phyloP scores from a whole-genome alignment of 2,113 vertebrate species.

The Pipa parva region DNA sequence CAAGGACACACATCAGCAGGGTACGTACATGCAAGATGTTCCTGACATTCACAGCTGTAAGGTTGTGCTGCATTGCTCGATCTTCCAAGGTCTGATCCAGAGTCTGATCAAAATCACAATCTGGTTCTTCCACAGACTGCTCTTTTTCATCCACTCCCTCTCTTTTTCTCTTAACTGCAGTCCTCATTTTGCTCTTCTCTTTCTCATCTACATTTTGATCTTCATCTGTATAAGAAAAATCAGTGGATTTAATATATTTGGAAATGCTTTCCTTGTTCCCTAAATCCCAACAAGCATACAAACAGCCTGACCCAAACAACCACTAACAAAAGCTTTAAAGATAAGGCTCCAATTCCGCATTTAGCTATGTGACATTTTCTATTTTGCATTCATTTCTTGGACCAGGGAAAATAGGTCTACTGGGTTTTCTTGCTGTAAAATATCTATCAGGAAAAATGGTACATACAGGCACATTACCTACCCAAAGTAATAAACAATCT shows the following conservation, averaged over 20 bases:
- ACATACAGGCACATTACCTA: slow-evolving; percentile 37
- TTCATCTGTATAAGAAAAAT: slow-evolving; percentile 51
- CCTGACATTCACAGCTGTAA: slow-evolving; percentile 82
- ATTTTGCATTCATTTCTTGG: no score
- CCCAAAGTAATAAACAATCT: slow-evolving; percentile 60
- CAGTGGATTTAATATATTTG: not conserved
- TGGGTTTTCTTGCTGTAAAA: no score
- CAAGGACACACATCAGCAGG: no score
- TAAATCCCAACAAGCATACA: not conserved
- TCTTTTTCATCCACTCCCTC: slow-evolving; percentile 49
- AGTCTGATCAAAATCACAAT: slow-evolving; percentile 75
- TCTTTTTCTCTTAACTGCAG: slow-evolving; percentile 57
- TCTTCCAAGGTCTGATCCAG: slow-evolving; percentile 82
- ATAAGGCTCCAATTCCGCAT: no score
- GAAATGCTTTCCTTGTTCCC: not conserved
- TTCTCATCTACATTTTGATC: slow-evolving; percentile 59
- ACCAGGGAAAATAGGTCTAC: no score
- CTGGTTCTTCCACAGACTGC: slow-evolving; percentile 47
- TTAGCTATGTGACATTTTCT: no score
- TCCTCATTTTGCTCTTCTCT: slow-evolving; percentile 57
- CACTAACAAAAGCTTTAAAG: no score
- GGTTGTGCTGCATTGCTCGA: slow-evolving; percentile 84
- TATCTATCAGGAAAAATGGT: no score
- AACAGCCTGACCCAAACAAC: no score
- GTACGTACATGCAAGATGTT: slow-evolving; percentile 88